Evolutionary conservation across 1,140 invertebrate genomes (phyloP), one percentile per base, ranked within the genome.

Genomic region (Drosophila ironensis): DNA sequence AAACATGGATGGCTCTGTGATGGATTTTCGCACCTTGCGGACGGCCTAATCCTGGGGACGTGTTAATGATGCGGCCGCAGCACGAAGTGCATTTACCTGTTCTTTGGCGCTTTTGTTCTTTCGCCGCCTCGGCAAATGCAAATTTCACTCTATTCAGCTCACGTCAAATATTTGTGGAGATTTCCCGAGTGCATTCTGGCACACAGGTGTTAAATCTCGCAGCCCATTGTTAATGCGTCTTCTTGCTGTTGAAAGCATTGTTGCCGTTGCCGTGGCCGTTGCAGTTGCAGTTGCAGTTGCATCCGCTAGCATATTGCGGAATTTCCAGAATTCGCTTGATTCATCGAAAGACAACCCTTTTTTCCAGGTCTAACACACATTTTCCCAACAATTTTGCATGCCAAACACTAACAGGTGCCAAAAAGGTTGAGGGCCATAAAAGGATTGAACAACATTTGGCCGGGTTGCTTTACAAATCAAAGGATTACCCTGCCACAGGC

Each of bases 121-220:
- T 86, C 45, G 80, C 78, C 78, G 25, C 27, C 28, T 42, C 45
- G 68, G 45, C 60, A 75, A 77, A 86, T 86, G 80, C 80, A 86
- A 86, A 86, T 86, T 84, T 80, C 57, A 41, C 48, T 86, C 71
- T 72, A 75, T 86, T 80, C 70, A 63, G 44, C 53, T 80, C 53
- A 68, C 71, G 71, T 86, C 71, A 86, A 86, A 86, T 86, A 86
- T 86, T 86, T 86, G 80, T 86, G 60, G 54, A 80, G 80, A 86
- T 86, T 86, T 80, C 59, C 80, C 44, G 69, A 84, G 73, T 84
- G 78, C 80, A 86, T 84, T 80, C 75, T 84, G 61, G 78, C 80
- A 84, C 80, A 80, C 80, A 84, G 80, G 80, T 84, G 80, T 64
- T 78, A 84, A 63, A 77, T 78, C 57, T 84, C 59, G 66, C 78